These are phyloP conservation scores for Sogatella furcifera DNA, from an alignment of 1,140 invertebrate species.

Conservation along the genomic window DNA sequence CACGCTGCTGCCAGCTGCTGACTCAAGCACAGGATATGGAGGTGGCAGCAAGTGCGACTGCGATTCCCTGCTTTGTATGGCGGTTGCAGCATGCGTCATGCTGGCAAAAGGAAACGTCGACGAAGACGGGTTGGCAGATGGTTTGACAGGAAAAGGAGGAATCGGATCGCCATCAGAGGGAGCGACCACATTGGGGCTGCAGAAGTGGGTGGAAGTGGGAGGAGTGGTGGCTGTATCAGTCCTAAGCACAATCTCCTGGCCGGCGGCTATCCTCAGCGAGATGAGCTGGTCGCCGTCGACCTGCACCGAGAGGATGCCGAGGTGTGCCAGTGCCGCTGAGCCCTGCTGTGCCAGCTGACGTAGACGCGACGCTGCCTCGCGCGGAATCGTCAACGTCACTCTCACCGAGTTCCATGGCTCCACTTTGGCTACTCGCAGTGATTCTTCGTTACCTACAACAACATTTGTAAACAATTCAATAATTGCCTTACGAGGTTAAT, in stretches of 20 bases:
- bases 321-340: constrained; percentile 70
- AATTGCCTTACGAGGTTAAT: too few species aligned
- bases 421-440: constrained; percentile 63
- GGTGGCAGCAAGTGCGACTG: constrained; percentile 32
- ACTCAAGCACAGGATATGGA: constrained; percentile 34
- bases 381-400: constrained; percentile 91
- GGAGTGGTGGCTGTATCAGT: constrained; percentile 37
- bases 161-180: constrained; percentile 39
- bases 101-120: constrained; percentile 72
- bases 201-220: constrained; percentile 39
- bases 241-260: constrained; percentile 64
- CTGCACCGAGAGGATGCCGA: constrained; percentile 92
- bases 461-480: too few species aligned
- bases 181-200: constrained; percentile 73
- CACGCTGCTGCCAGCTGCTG: constrained; percentile 6
- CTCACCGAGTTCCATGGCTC: constrained; percentile 97
- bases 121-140: constrained; percentile 3
- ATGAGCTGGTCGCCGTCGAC: constrained; percentile 90
- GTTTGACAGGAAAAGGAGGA: constrained; percentile 34
- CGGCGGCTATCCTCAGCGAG: constrained; percentile 72
- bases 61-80: constrained; percentile 36
- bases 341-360: constrained; percentile 83
- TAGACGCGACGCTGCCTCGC: constrained; percentile 81
- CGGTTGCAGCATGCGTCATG: constrained; percentile 73
- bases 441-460: constrained; percentile 41